Base-by-base conservation (phyloP, 2,113 vertebrate species). In the Bufo gargarizans region DNA sequence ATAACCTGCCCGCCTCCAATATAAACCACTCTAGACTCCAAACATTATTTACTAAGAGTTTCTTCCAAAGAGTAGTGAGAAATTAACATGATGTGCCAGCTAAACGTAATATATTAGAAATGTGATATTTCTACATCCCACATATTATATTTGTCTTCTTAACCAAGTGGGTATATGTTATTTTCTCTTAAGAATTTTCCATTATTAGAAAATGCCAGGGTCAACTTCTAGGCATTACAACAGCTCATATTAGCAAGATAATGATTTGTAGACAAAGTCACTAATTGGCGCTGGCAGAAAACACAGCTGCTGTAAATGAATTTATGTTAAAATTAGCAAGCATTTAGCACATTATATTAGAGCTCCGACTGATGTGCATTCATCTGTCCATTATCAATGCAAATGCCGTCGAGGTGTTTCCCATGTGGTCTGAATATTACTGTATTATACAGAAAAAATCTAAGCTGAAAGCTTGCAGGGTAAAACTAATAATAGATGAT, bases 281-380 rank as follows among this genome's bases (percentile, higher is more conserved):
- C 81, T 88, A 88, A 88, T 88, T 84, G 71, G 80, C 86, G 82
- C 20, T 74, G 86, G 80, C 80, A 77, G 87, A 67, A 83, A 88
- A 77, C 80, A 77, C 87, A 84, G 87, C 77, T 65, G 80, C 49
- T 67, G 87, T 43, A 88, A 88, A 88, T 77, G 74, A 88, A 88
- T 88, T 88, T 84, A 77, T 84, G 87, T 83, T 86, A 88, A 77
- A 77, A 88, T 83, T 88, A 88, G 86, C 59, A 77, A 74, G 49
- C 59, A 74, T 84, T 88, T 84, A 88, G 77, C 80, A 88, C 87
- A 67, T 61, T 84, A 77, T 77, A 77, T 77, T 33, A 77, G 80
- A 83, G 19, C 81, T 56, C 87, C 71, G n/a, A 77, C 87, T 84
- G 80, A 77, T 88, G 80, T 50, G 67, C 53, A 82, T 63, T 74